These are phyloP conservation scores for Lanius ludovicianus DNA, from an alignment of 2,113 vertebrate genomes.

Conservation along the genomic window DNA sequence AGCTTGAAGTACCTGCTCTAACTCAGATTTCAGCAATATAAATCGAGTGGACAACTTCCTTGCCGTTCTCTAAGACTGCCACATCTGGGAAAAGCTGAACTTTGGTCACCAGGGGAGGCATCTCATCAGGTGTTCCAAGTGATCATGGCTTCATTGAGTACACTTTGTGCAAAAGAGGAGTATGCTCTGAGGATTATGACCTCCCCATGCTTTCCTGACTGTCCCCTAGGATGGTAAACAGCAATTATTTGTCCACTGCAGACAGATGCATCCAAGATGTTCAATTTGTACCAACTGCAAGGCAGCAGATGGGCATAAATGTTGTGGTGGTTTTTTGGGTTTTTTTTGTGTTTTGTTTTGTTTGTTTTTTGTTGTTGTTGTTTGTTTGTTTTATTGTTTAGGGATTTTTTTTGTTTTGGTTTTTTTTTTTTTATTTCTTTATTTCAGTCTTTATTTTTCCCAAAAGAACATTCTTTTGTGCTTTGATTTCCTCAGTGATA, in stretches of 20 bases:
- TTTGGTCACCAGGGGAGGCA: neutral
- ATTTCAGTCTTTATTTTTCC: slow-evolving; percentile 1
- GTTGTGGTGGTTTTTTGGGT: neutral
- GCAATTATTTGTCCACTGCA: neutral
- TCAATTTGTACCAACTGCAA: neutral
- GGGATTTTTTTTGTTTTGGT: no score
- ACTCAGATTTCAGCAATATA: neutral
- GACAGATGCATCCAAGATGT: neutral
- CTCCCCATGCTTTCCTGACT: neutral
- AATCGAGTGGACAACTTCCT: neutral
- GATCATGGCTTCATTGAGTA: neutral
- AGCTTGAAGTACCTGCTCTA: neutral
- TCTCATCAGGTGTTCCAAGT: neutral
- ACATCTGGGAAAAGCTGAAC: neutral
- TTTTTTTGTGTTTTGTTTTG: no score
- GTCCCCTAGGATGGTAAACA: neutral
- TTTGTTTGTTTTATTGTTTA: no score
- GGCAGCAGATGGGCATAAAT: neutral
- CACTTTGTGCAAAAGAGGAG: neutral
- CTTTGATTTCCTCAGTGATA: neutral
- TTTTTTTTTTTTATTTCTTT: neutral
- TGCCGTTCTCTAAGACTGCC: neutral
- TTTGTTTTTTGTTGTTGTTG: no score
- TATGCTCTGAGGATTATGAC: neutral
- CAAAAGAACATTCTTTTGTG: neutral